Percentiles rank a stretch among this genome's conserved stretches.
Conservation (phyloP, 2,113 vertebrate species). For the Orientallactaga bullata region DNA sequence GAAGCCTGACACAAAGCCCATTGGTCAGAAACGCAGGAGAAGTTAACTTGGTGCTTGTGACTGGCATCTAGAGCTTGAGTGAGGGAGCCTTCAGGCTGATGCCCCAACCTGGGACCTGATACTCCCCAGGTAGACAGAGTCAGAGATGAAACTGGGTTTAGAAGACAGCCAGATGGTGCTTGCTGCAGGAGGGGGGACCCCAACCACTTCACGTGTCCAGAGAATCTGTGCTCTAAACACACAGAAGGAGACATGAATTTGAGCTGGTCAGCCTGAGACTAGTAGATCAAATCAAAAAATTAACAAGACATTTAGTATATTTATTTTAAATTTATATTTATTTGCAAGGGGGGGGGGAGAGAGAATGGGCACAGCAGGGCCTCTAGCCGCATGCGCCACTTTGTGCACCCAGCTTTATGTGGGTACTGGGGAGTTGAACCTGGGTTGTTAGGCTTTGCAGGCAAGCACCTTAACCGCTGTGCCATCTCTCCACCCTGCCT, state of each 20-base stretch:
- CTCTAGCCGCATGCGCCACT: too few relatives aligned
- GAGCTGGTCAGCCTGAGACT: not conserved
- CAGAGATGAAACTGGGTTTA: not conserved
- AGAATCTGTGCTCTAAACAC: not conserved
- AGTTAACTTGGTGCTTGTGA: not conserved
- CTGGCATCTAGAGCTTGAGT: not conserved
- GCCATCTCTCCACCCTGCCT: too few relatives aligned
- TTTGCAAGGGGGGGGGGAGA: too few relatives aligned
- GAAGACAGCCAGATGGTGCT: not conserved
- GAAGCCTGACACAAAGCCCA: not conserved
- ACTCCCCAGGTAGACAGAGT: not conserved
- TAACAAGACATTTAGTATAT: not conserved
- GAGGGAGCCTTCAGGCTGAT: not conserved
- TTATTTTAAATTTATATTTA: not conserved
- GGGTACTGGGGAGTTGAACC: too few relatives aligned
- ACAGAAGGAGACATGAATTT: not conserved
- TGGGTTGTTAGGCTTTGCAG: too few relatives aligned
- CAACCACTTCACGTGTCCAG: not conserved
- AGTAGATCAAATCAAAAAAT: not conserved
- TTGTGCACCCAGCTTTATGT: too few relatives aligned
- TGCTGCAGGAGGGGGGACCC: not conserved
- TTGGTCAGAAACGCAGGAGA: not conserved
- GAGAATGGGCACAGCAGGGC: too few relatives aligned
- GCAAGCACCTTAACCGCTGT: too few relatives aligned
- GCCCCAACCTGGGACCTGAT: not conserved